A percentile compares a stretch with the other conserved stretches of the same genome.
phyloP scores from a whole-genome alignment of 2,797 vertebrate species.

The Neosalanx taihuensis region DNA sequence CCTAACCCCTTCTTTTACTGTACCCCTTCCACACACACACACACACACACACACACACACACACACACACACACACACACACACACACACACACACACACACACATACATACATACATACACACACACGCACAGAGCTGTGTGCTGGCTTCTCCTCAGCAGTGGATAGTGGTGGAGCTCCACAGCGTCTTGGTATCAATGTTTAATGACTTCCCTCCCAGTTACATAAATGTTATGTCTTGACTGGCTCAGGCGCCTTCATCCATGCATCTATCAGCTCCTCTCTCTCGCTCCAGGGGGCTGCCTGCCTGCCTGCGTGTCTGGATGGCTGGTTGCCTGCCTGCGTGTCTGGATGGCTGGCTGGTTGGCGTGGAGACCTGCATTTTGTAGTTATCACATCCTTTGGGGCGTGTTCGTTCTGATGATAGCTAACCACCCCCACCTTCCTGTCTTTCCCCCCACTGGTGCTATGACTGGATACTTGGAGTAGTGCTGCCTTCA shows the following conservation, averaged over 20 bases:
- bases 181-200: slow-evolving; percentile 32
- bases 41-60: too few species aligned
- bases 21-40: background rate
- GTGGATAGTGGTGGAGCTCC: slow-evolving; percentile 9
- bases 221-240: slow-evolving; percentile 38
- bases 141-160: background rate
- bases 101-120: too few species aligned
- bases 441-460: too few species aligned
- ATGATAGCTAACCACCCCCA: too few species aligned
- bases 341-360: background rate
- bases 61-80: too few species aligned
- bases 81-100: too few species aligned
- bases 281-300: background rate
- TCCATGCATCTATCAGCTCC: background rate
- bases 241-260: background rate
- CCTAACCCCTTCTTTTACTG: background rate
- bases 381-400: background rate
- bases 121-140: too few species aligned
- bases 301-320: background rate
- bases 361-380: too few species aligned
- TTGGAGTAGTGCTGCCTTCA: background rate
- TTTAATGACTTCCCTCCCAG: slow-evolving; percentile 42
- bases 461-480: background rate
- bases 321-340: background rate
- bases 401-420: too few species aligned